phyloP scores from a whole-genome alignment of 2,888 invertebrate species.

The Pterostichus madidus region DNA sequence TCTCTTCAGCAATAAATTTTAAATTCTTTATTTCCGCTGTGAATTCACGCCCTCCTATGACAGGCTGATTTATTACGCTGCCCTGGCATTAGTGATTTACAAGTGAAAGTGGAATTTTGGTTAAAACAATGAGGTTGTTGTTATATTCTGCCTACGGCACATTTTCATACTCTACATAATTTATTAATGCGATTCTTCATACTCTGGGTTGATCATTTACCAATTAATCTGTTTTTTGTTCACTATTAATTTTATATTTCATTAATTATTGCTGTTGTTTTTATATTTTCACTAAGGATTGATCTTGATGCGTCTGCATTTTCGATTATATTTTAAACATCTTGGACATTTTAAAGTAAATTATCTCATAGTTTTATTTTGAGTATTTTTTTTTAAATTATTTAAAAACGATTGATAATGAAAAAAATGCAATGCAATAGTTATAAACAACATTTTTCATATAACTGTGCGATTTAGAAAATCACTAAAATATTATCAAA shows the following conservation, averaged over 20 bases:
- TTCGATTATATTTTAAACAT: not conserved
- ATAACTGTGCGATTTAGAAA: no score
- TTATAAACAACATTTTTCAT: no score
- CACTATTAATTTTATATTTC: slow-evolving; percentile 24
- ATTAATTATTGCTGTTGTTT: slow-evolving; percentile 43
- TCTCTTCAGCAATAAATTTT: slow-evolving; percentile 58
- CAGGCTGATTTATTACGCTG: slow-evolving; percentile 46
- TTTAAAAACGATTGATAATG: no score
- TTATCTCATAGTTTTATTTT: no score
- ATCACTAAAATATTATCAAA: no score
- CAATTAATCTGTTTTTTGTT: slow-evolving; percentile 49
- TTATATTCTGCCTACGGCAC: slow-evolving; percentile 38
- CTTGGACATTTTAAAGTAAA: no score
- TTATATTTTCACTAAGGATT: not conserved
- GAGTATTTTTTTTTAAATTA: no score
- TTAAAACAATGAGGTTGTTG: slow-evolving; percentile 59
- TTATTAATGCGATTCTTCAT: slow-evolving; percentile 39
- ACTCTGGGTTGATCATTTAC: slow-evolving; percentile 34
- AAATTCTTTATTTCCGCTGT: slow-evolving; percentile 62
- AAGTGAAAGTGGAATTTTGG: slow-evolving; percentile 58
- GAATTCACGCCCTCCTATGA: slow-evolving; percentile 53
- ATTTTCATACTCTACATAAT: slow-evolving; percentile 47
- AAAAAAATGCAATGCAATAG: no score
- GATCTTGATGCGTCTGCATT: no score
- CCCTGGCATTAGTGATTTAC: slow-evolving; percentile 60